Evolutionary conservation across 2,797 vertebrate genomes (phyloP).

Genomic region (Sebastes dallii): DNA sequence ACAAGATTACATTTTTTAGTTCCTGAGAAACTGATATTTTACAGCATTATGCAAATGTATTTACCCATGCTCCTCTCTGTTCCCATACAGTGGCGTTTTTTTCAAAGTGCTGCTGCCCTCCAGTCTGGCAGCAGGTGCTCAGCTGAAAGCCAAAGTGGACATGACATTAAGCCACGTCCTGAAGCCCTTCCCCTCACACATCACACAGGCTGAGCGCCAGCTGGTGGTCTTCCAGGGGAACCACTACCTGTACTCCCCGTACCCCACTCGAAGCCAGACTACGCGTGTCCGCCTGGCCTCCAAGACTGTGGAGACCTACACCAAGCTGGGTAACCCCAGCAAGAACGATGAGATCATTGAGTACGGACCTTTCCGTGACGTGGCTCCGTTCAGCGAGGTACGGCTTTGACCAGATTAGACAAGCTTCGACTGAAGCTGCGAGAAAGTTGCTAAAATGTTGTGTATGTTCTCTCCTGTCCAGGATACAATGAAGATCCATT

Average conservation of each 20-base stretch:
- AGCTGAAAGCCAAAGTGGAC: slow-evolving; percentile 90
- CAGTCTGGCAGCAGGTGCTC: slow-evolving; percentile 86
- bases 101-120: slow-evolving; percentile 89
- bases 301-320: slow-evolving; percentile 93
- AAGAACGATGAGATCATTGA: slow-evolving; percentile 92
- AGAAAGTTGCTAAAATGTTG: neutral
- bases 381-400: slow-evolving; percentile 92
- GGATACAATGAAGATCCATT: slow-evolving; percentile 95
- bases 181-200: slow-evolving; percentile 92
- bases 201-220: slow-evolving; percentile 96
- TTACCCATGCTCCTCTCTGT: neutral
- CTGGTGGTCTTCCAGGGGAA: slow-evolving; percentile 97
- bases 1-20: neutral
- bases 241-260: slow-evolving; percentile 96
- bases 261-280: slow-evolving; percentile 90
- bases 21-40: neutral
- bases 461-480: slow-evolving; percentile 49
- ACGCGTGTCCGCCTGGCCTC: slow-evolving; percentile 93
- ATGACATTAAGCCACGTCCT: slow-evolving; percentile 92
- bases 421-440: neutral
- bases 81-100: slow-evolving; percentile 86
- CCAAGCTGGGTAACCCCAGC: slow-evolving; percentile 93
- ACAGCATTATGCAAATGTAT: neutral
- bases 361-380: slow-evolving; percentile 93
- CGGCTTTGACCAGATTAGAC: neutral